Percentiles rank a stretch among this genome's conserved stretches.
Evolutionary conservation across 2,888 invertebrate species (phyloP).

Genomic region (Stratiomys singularior): DNA sequence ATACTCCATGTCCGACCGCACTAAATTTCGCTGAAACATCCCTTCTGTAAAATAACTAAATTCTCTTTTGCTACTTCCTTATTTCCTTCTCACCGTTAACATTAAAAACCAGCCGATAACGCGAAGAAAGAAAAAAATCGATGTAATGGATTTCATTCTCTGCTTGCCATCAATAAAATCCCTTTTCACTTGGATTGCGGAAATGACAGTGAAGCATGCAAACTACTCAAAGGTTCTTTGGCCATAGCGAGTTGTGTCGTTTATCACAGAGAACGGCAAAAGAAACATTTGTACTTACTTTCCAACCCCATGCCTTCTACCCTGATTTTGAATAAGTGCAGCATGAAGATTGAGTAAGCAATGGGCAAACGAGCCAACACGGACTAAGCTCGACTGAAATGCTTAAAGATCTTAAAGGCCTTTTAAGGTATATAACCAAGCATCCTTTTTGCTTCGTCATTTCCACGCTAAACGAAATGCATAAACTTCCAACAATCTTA

Average conservation of each 20-base stretch:
- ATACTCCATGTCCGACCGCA: background rate
- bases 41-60: background rate
- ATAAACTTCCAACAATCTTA: constrained; percentile 7
- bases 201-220: constrained; percentile 42
- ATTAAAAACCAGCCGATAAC: too few species aligned
- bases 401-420: background rate
- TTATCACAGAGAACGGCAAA: constrained; percentile 6
- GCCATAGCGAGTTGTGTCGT: background rate
- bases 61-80: background rate
- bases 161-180: constrained; percentile 35
- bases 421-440: background rate
- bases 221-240: constrained; percentile 32
- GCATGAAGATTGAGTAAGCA: background rate
- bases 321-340: background rate
- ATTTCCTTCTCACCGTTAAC: background rate
- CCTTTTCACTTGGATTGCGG: constrained; percentile 46
- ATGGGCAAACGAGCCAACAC: background rate
- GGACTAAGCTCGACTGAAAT: background rate
- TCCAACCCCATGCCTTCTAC: background rate
- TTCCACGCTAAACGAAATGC: constrained; percentile 2
- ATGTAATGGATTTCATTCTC: constrained; percentile 35
- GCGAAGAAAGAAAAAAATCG: background rate
- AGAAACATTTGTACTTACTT: constrained; percentile 3
- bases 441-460: background rate
- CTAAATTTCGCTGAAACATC: background rate